Evolutionary conservation across 2,797 vertebrate genomes (phyloP).

Genomic region (Morus bassanus): DNA sequence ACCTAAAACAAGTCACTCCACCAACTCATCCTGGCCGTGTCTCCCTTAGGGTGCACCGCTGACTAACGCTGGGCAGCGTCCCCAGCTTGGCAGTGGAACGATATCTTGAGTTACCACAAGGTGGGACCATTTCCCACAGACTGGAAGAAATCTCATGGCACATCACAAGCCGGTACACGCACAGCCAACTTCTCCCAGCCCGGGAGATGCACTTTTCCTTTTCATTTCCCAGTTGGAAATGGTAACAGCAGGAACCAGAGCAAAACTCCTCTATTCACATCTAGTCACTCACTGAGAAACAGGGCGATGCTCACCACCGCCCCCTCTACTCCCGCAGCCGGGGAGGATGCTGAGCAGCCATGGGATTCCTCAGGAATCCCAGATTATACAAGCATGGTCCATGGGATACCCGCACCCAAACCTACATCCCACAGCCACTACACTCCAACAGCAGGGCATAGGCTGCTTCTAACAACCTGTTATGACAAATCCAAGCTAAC

Average conservation of each 20-base stretch:
- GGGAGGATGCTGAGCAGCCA: background rate
- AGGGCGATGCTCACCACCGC: background rate
- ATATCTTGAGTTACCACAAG: slow-evolving; percentile 30
- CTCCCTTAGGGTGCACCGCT: background rate
- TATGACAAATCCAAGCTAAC: background rate
- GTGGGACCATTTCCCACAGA: slow-evolving; percentile 25
- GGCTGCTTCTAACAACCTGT: background rate
- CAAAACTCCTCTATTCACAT: background rate
- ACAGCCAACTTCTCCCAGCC: background rate
- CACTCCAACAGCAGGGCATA: background rate
- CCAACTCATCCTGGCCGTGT: background rate
- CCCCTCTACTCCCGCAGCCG: fast-evolving
- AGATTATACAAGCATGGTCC: background rate
- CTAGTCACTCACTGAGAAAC: background rate
- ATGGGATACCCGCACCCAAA: background rate
- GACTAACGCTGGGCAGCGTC: fast-evolving
- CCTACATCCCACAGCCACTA: background rate
- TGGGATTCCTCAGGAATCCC: background rate
- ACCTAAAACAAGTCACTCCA: background rate
- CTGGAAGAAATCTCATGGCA: background rate
- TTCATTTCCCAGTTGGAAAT: background rate
- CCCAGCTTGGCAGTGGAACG: background rate
- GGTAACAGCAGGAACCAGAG: background rate
- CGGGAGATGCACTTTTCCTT: background rate
- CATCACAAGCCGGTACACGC: fast-evolving